These are phyloP conservation scores for Oreortyx pictus DNA, from an alignment of 2,797 vertebrate genomes.

Conservation along the genomic window DNA sequence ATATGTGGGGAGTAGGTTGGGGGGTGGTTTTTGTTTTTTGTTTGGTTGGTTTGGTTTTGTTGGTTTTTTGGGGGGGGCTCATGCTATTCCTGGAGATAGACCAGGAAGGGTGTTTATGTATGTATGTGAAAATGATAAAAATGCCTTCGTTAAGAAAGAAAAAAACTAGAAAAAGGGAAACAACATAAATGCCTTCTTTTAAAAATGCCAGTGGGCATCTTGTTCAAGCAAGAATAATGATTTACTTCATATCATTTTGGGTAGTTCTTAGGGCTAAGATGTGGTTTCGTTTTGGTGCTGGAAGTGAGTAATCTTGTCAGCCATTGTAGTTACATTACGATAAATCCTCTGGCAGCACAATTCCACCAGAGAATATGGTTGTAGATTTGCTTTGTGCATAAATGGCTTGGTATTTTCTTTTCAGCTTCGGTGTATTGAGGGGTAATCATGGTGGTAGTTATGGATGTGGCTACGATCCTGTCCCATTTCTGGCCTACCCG, in stretches of 20 bases:
- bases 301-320: background rate
- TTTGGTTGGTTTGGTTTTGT: too few species aligned
- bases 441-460: background rate
- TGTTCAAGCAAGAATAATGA: background rate
- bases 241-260: background rate
- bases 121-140: background rate
- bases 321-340: background rate
- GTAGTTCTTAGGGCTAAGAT: background rate
- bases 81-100: background rate
- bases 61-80: too few species aligned
- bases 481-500: background rate
- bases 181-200: background rate
- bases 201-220: background rate
- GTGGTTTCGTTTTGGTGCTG: background rate
- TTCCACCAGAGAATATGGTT: background rate
- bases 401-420: background rate
- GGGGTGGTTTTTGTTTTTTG: too few species aligned
- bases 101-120: background rate
- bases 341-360: background rate
- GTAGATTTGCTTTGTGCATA: background rate
- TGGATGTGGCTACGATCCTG: background rate
- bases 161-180: background rate
- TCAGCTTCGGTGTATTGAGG: fast-evolving
- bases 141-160: background rate
- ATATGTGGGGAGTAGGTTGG: background rate